Conservation (phyloP, 2,113 vertebrate genomes). For the Lepus europaeus region DNA sequence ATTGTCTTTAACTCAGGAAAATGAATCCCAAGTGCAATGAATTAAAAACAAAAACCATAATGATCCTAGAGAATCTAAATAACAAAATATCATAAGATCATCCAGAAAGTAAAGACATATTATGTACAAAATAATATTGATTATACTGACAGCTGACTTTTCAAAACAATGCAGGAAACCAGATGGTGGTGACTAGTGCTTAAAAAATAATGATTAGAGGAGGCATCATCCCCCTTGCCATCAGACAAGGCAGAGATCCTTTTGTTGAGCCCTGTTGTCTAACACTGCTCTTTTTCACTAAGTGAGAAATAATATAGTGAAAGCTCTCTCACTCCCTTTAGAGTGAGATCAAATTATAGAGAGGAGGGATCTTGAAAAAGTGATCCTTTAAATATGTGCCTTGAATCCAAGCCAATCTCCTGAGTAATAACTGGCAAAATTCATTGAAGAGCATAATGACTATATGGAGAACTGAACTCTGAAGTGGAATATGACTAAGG, state of each 20-base stretch:
- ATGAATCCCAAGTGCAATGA: background rate
- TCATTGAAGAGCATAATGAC: background rate
- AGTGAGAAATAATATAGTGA: background rate
- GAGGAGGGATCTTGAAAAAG: background rate
- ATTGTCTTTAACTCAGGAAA: background rate
- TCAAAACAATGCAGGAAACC: background rate
- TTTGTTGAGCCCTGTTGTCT: background rate
- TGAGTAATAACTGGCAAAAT: background rate
- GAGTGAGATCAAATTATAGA: background rate
- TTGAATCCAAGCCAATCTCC: background rate
- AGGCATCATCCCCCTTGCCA: background rate
- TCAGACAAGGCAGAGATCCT: background rate
- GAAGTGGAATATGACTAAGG: background rate
- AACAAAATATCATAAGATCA: background rate
- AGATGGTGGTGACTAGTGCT: background rate
- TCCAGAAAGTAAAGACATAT: background rate
- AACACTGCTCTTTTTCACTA: rapidly evolving
- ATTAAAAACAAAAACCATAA: background rate
- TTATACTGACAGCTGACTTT: background rate
- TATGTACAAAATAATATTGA: background rate
- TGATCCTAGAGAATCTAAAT: background rate
- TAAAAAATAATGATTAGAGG: background rate
- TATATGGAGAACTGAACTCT: background rate
- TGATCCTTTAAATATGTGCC: background rate
- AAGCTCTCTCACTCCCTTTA: background rate